Evolutionary conservation across 2,113 vertebrate genomes (phyloP).

Genomic region (Phainopepla nitens): DNA sequence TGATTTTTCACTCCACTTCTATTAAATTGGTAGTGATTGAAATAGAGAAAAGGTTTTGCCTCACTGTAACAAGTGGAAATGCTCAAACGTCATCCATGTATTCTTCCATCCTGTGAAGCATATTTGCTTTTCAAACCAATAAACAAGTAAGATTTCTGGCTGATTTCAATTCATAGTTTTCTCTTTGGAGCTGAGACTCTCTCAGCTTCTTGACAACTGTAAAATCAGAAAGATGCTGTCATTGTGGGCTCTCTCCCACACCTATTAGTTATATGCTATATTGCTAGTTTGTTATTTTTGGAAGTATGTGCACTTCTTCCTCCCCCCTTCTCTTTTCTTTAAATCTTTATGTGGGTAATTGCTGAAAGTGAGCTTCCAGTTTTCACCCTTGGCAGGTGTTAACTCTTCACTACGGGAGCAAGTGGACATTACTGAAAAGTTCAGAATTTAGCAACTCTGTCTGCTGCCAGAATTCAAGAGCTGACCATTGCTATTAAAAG

Average conservation of each 20-base stretch:
- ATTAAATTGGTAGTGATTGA: not conserved
- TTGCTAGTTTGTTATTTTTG: not conserved
- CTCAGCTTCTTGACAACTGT: not conserved
- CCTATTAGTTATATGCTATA: not conserved
- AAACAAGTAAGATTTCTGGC: not conserved
- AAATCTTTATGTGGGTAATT: not conserved
- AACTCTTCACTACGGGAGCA: not conserved
- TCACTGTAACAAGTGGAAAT: not conserved
- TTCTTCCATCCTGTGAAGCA: not conserved
- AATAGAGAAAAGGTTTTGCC: not conserved
- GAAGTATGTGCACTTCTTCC: not conserved
- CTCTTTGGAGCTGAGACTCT: not conserved
- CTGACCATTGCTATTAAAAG: not conserved
- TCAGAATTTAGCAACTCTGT: not conserved
- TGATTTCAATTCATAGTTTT: not conserved
- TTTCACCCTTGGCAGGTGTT: not conserved
- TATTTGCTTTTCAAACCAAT: not conserved
- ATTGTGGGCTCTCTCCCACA: not conserved
- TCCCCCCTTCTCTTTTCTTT: not conserved
- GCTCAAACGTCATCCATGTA: not conserved
- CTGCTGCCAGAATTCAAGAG: not conserved
- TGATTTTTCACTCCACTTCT: not conserved
- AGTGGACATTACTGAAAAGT: not conserved
- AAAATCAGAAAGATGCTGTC: not conserved
- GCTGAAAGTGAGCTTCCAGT: not conserved